Evolutionary conservation across 2,113 vertebrate genomes (phyloP), one percentile per base, ranked within the genome.

Genomic region (Hemibagrus wyckioides): DNA sequence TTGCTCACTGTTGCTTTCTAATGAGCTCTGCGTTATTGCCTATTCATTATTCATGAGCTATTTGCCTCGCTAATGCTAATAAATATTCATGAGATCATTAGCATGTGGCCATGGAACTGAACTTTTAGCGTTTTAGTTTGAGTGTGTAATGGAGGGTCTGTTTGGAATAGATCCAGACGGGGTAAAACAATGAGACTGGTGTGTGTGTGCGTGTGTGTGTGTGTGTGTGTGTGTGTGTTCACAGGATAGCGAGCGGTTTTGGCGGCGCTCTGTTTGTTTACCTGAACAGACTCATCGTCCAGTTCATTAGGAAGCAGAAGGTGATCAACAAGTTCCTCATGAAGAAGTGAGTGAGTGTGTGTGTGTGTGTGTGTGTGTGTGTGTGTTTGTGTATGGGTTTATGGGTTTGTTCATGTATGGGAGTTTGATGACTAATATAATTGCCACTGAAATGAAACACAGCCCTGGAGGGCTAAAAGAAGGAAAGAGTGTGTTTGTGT

Each of bases 301-400:
- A 98, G 94, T 98, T 98, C 93, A 99, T 99, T 93, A 95, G 98
- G 89, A 98, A 98, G 82, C 98, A 99, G 93, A 99, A 99, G 93
- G 93, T 97, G 93, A 99, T 99, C 93, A 99, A 98, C 93, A 98
- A 96, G 91, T 99, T 99, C 94, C 97, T 99, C 89, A 99, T 99
- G 98, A 99, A 97, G 92, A 99, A 99, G 98, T 99, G 90, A 95
- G 98, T 95, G 39, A 57, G 33, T 65, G 44, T 44, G 30, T 76
- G 23, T 36, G 79, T 85, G 57, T 36, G 71, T 17, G n/a, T 80
- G 63, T 81, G 80, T 81, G 76, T 39, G 41, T 77, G 52, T 61
- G 52, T 41, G 50, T 52, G 54, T 54, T 14, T 48, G 10, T 76
- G 59, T 56, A 28, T 67, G 57, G 77, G 88, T 63, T 44, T 56